phyloP scores from a whole-genome alignment of 2,888 invertebrate genomes.

The Drosophila kambysellisi region DNA sequence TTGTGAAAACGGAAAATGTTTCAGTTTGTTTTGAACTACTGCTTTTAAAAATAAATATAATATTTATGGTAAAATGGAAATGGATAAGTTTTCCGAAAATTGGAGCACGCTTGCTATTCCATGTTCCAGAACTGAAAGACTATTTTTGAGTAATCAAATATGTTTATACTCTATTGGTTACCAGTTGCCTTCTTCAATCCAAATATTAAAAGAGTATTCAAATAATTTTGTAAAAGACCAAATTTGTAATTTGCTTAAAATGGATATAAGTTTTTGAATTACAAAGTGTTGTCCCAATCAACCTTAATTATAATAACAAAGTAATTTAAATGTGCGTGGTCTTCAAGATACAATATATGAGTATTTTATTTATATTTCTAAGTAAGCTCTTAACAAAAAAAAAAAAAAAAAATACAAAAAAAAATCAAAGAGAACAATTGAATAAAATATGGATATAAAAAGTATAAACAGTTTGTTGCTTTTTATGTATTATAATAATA shows the following conservation, averaged over 20 bases:
- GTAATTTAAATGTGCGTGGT: not conserved
- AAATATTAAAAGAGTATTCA: not conserved
- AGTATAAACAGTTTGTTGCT: not conserved
- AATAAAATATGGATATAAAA: not conserved
- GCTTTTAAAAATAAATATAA: too few species aligned
- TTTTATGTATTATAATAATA: not conserved
- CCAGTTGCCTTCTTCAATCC: not conserved
- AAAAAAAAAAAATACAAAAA: not conserved
- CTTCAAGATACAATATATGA: not conserved
- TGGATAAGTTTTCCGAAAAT: not conserved
- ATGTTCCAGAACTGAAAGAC: not conserved
- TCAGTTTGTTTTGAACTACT: too few species aligned
- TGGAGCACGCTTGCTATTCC: not conserved
- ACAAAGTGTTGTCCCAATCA: not conserved
- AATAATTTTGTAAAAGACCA: not conserved
- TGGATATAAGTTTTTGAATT: not conserved
- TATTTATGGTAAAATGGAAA: too few species aligned
- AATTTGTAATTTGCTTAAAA: not conserved
- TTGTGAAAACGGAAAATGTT: too few species aligned
- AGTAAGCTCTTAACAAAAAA: not conserved
- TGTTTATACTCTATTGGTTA: too few species aligned
- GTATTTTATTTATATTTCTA: not conserved
- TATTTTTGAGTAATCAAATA: not conserved
- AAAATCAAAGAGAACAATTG: too few species aligned
- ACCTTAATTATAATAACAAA: not conserved